Evolutionary conservation across 2,113 vertebrate species (phyloP), one percentile per base, ranked within the genome.

Genomic region (Arothron firmamentum): DNA sequence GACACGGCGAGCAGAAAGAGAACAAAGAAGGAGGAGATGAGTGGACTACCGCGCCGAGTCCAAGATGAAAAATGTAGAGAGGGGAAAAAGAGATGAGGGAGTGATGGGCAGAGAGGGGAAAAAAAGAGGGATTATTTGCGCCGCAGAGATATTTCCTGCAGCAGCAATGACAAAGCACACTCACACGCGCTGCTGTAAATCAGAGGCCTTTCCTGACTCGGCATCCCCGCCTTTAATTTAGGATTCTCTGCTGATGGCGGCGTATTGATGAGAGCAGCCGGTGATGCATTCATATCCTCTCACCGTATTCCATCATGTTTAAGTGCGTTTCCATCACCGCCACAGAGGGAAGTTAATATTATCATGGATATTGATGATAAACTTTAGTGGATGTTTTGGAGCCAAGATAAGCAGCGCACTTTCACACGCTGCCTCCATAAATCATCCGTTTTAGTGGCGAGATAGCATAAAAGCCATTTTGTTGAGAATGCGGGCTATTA

Each of bases 241-340:
- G 59, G 52, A 73, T 71, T 62, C 72, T 52, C 66, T 12, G 19
- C 71, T 65, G 52, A 79, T 61, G 59, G 56, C 19, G 51, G 45
- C 47, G 11, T 83, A 84, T 75, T 82, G 81, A 87, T 85, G 83
- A 75, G 65, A 41, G 70, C 31, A 63, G 67, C 75, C 62, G 50
- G 74, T 80, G 77, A 81, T 60, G 76, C 72, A 88, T 83, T 78
- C 69, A 75, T 76, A 74, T 73, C 70, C 70, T 66, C 70, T 66
- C 67, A 84, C 79, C 82, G 71, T 81, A 76, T 77, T 79, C 59
- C 53, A 63, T 60, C 34, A 2, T 77, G 59, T 88, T 86, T 80
- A 77, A 85, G 81, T 88, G 85, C 82, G 74, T 79, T 80, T 89
- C 82, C 76, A 79, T 87, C 87, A 87, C 70, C 61, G 43, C 66